Evolutionary conservation across 2,113 vertebrate species (phyloP), one percentile per base, ranked within the genome.

Genomic region (Embiotoca jacksoni): DNA sequence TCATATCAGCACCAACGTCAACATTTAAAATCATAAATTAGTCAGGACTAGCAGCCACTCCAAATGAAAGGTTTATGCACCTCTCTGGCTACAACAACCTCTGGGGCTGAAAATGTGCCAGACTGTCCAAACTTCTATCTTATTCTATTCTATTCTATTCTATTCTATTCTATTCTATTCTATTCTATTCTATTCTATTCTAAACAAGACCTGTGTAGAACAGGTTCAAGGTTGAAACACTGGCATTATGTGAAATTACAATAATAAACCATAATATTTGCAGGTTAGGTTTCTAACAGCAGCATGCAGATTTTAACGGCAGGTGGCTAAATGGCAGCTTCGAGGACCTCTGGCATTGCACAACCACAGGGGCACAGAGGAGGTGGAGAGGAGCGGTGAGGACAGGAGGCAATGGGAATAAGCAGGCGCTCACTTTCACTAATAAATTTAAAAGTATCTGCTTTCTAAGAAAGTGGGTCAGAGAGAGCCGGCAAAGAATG

Each of bases 401-500:
- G 64, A 62, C 67, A 78, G 75, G 56, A 82, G 37, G 54, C 16
- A 0, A 62, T 14, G 47, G 56, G 30, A 86, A 83, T 84, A 75
- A 72, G 56, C 36, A 76, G 73, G 58, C 70, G 7, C 58, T 85
- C 69, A 61, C 71, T 82, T 75, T 78, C 35, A 36, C 68, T 84
- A 75, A 89, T 90, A 88, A 81, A 85, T 84, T 41, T 32, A 80
- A 41, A 75, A 54, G 70, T 74, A 64, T 55, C n/a, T 46, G 59
- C 76, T 85, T 85, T 84, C 75, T 39, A 68, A 75, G 85, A 91
- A 92, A 92, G 79, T 91, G 80, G 89, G 85, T 91, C 88, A 90
- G 44, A 39, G 71, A 69, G 53, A 83, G 53, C 52, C 67, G 41
- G 56, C 5, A 35, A 72, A 63, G 65, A 86, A 87, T 88, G 59